These are phyloP conservation scores for Montifringilla adamsi DNA, from an alignment of 2,113 vertebrate genomes.

Conservation along the genomic window DNA sequence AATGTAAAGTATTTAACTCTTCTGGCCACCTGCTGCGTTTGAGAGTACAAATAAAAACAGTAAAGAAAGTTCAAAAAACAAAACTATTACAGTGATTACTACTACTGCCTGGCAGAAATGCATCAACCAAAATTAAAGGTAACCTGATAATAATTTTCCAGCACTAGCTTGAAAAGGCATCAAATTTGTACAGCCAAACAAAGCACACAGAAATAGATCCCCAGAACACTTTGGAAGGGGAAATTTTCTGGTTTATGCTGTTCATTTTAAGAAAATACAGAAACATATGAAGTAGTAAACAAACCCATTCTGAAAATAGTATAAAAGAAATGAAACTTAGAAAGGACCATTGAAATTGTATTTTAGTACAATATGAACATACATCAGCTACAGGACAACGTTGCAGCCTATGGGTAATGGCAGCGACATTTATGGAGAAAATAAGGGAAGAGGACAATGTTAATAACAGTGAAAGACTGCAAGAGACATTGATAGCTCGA, in stretches of 20 bases:
- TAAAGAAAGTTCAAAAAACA: background rate
- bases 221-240: background rate
- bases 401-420: background rate
- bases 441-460: background rate
- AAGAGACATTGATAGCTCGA: background rate
- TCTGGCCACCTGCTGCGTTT: background rate
- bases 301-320: background rate
- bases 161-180: background rate
- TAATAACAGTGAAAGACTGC: background rate
- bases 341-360: background rate
- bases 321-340: background rate
- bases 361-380: background rate
- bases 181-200: slow-evolving; percentile 3
- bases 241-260: background rate
- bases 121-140: slow-evolving; percentile 15
- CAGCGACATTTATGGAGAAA: background rate
- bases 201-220: background rate
- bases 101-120: background rate
- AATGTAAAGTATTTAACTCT: slow-evolving; percentile 11
- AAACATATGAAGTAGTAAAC: background rate
- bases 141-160: background rate
- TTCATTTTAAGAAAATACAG: background rate
- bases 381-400: background rate
- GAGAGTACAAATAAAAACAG: background rate
- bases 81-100: background rate